Evolutionary conservation across 2,797 vertebrate genomes (phyloP), one percentile per base, ranked within the genome.

Genomic region (Hydrophis major): DNA sequence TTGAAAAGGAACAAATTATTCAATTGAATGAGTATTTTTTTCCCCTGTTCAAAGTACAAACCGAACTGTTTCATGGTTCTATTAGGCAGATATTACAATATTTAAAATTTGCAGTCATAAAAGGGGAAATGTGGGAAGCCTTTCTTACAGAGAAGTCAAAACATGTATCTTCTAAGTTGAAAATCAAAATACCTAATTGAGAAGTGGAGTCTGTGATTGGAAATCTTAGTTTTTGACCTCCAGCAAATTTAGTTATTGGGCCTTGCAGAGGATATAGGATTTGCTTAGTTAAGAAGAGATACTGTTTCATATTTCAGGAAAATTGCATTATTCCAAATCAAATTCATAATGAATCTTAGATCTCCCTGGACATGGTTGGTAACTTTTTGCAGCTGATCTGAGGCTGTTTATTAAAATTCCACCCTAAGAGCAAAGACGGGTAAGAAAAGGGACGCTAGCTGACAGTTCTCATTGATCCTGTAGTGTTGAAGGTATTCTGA

Each of bases 341-440:
- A 94, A 97, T 97, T 96, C 94, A 90, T 59, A 94, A 94, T 92
- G 78, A 11, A 96, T 94, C 96, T 89, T 92, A 92, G 8, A 91
- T 13, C 93, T 96, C 93, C 94, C 91, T 91, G 96, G 42, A 96
- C 95, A 97, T 94, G 89, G 93, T 95, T 93, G 88, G 92, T 97
- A 97, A 97, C 97, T 95, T 91, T 97, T 97, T 96, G 96, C 97
- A 98, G 97, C 97, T 97, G 97, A 87, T 88, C 50, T 93, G 97
- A 94, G 96, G 92, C 83, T 87, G 94, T 97, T 97, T 97, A 91
- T 93, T 97, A 97, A 96, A 97, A 97, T 97, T 96, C 94, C 93
- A 86, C 42, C 42, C 42, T 6, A 1, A 37, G 2, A 1, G 32
- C 57, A 95, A 56, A 55, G 89, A 96, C 0, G 92, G 92, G 96